Evolutionary conservation across 2,888 invertebrate species (phyloP).

Genomic region (Rotaria socialis): DNA sequence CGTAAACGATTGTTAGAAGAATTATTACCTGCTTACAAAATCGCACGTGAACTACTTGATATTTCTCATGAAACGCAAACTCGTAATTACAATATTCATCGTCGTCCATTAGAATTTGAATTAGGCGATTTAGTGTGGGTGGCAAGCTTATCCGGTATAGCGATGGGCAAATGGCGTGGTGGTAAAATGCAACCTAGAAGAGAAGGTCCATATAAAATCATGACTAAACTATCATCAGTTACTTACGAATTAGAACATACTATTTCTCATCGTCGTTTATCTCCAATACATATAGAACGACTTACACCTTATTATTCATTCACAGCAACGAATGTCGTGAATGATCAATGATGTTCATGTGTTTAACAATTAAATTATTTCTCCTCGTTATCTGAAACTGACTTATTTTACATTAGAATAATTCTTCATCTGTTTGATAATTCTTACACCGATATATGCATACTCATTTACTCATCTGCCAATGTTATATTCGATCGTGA

Average conservation of each 20-base stretch:
- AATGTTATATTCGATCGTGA: no score
- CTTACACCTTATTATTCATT: not conserved
- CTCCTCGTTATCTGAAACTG: no score
- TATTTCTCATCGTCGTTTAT: not conserved
- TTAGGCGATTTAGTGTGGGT: not conserved
- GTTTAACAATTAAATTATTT: no score
- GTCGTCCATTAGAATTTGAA: not conserved
- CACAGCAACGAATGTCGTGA: no score
- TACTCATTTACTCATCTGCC: no score
- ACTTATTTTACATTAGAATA: no score
- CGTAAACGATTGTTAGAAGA: not conserved
- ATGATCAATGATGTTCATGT: no score
- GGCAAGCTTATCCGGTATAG: not conserved
- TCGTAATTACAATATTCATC: not conserved
- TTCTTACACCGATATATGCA: no score
- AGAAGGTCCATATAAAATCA: not conserved
- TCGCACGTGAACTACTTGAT: not conserved
- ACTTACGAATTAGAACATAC: not conserved
- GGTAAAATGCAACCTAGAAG: not conserved
- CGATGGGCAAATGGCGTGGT: not conserved
- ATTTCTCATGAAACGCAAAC: not conserved
- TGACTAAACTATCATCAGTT: not conserved
- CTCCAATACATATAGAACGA: not conserved
- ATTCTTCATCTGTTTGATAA: no score
- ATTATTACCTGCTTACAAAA: not conserved